Evolutionary conservation across 2,888 invertebrate genomes (phyloP).

Genomic region (Scaptomyza polygonia): DNA sequence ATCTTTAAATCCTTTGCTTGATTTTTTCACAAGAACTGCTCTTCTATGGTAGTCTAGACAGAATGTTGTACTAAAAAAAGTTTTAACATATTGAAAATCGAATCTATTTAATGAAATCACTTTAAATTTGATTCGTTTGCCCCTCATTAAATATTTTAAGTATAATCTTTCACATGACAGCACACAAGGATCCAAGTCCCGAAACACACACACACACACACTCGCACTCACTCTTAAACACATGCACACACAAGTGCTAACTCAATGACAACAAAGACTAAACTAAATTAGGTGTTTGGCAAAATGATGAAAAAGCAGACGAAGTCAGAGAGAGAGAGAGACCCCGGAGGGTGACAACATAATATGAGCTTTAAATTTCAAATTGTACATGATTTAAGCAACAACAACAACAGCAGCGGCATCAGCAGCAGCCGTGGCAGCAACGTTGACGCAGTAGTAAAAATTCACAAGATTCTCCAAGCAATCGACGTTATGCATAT

Average conservation of each 20-base stretch:
- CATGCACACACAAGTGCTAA: slow-evolving; percentile 47
- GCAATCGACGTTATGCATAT: slow-evolving; percentile 25
- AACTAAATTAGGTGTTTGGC: slow-evolving; percentile 57
- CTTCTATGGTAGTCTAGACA: not conserved
- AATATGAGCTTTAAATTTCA: slow-evolving; percentile 66
- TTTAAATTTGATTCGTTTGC: slow-evolving; percentile 19
- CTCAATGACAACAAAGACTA: slow-evolving; percentile 57
- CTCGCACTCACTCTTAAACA: not conserved
- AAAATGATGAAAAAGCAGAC: slow-evolving; percentile 12
- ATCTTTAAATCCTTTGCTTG: no score
- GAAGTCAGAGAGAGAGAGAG: not conserved
- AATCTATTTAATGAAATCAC: slow-evolving; percentile 1
- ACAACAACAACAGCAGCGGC: slow-evolving; percentile 11
- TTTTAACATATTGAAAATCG: not conserved
- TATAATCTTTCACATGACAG: slow-evolving; percentile 26
- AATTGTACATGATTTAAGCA: slow-evolving; percentile 67
- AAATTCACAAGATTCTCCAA: slow-evolving; percentile 34
- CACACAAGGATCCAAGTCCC: slow-evolving; percentile 2
- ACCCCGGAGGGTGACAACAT: slow-evolving; percentile 9
- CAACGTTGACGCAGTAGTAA: slow-evolving; percentile 31
- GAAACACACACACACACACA: not conserved
- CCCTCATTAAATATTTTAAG: slow-evolving; percentile 12
- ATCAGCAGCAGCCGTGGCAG: not conserved
- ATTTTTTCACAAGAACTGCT: no score
- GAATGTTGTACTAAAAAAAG: not conserved